Base-by-base conservation (phyloP, 2,113 vertebrate species). In the Silurus glanis region DNA sequence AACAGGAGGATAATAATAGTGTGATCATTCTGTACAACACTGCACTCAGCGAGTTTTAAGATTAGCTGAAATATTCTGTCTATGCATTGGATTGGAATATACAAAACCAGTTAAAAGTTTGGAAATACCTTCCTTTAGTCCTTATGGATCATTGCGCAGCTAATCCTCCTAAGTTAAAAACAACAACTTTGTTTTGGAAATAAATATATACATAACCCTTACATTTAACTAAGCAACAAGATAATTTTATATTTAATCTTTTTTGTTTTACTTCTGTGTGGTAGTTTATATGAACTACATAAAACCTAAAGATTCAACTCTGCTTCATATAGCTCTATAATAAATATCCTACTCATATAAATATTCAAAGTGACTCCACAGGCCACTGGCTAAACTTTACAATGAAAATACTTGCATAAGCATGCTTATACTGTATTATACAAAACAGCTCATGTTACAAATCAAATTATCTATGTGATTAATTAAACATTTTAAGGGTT, bases 401-500 rank as follows among this genome's bases (percentile, higher is more conserved):
- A 37, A 37, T 37, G 37, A 37, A 37, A 37, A 37, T 37, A 37
- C 37, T 37, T 37, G 2, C 37, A 37, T 37, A 37, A 37, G 2
- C 37, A 25, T 25, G 10, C n/a, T 25, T 25, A 69, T 16, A 69
- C 28, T 16, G 10, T 67, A 81, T 71, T 66, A 62, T 58, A 84
- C 51, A 83, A 64, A 55, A 67, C 55, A 86, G 64, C 51, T 61
- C 87, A 28, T 86, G 67, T 76, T 56, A 37, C 47, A 71, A 47
- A 86, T 87, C 55, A 82, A 83, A 83, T 28, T 82, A 55, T 61
- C 21, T 67, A 88, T 61, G 64, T 75, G 64, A 61, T 85, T 58
- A 51, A 82, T 87, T 25, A 9, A 86, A 84, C 55, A 90, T 88
- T 51, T 21, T 64, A 49, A 19, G 2, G 19, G 71, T 72, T 2